Evolutionary conservation across 1,140 invertebrate genomes (phyloP).

Genomic region (Melanaphis sacchari): DNA sequence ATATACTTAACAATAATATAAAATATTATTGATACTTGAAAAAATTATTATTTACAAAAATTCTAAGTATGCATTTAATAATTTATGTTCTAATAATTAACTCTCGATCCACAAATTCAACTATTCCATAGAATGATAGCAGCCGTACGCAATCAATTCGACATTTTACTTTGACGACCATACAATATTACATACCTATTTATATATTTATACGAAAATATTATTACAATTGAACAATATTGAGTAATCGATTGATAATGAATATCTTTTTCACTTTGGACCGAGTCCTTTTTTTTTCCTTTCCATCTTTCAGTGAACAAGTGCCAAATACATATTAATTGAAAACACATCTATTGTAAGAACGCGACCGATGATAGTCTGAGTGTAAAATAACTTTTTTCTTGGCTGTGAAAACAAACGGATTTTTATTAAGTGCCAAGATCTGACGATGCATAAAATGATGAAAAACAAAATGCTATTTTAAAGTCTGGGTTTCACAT

Average conservation of each 20-base stretch:
- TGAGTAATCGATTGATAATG: background rate
- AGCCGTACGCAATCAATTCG: background rate
- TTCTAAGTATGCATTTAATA: no score
- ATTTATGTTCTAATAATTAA: no score
- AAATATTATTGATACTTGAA: no score
- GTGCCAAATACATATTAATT: slow-evolving; percentile 23
- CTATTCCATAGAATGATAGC: no score
- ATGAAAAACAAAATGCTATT: slow-evolving; percentile 26
- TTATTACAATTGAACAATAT: background rate
- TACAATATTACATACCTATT: background rate
- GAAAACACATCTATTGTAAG: background rate
- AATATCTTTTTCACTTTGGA: background rate
- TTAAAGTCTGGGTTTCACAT: background rate
- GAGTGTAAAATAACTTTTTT: slow-evolving; percentile 17
- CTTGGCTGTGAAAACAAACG: background rate
- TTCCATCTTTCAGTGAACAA: background rate
- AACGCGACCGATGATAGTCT: background rate
- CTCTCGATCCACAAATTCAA: no score
- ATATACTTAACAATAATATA: no score
- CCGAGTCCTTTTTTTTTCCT: background rate
- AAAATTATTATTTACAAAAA: no score
- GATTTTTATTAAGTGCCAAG: background rate
- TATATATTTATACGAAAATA: background rate
- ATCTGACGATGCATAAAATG: background rate
- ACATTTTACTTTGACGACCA: background rate